Percentiles rank a stretch among this genome's conserved stretches.
These are phyloP conservation scores for Silvanus unidentatus DNA, from an alignment of 2,888 invertebrate species.

Conservation along the genomic window DNA sequence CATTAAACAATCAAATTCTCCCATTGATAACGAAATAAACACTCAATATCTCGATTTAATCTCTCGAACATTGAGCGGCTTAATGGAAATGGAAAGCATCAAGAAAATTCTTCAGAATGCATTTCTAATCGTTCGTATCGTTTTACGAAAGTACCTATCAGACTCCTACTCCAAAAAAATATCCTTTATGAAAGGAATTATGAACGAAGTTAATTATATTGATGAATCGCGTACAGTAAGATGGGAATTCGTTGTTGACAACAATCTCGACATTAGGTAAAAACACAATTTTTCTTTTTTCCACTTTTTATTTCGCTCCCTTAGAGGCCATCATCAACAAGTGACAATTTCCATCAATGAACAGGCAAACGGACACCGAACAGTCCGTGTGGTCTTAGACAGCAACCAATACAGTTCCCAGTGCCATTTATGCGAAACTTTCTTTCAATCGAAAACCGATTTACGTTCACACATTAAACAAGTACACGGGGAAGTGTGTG, in stretches of 20 bases:
- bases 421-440: slow-evolving; percentile 26
- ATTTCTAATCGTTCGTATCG: too few relatives aligned
- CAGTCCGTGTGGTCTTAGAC: slow-evolving; percentile 44
- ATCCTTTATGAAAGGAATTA: too few relatives aligned
- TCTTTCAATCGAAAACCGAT: slow-evolving; percentile 20
- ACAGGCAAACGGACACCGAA: slow-evolving; percentile 44
- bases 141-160: too few relatives aligned
- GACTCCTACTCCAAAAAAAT: too few relatives aligned
- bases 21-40: too few relatives aligned
- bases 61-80: slow-evolving; percentile 28
- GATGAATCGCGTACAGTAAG: slow-evolving; percentile 4
- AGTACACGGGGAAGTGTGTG: slow-evolving; percentile 19
- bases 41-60: too few relatives aligned
- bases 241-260: too few relatives aligned
- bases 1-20: slow-evolving; percentile 19
- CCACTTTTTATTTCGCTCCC: too few relatives aligned
- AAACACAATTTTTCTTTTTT: too few relatives aligned
- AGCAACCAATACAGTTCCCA: slow-evolving; percentile 13
- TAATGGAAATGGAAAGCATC: slow-evolving; percentile 37
- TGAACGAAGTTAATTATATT: slow-evolving; percentile 10
- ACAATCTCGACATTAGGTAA: too few relatives aligned
- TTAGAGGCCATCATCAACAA: too few relatives aligned
- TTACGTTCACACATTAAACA: slow-evolving; percentile 22
- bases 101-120: slow-evolving; percentile 29
- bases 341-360: slow-evolving; percentile 42